A percentile compares a stretch with the other conserved stretches of the same genome.
Conservation (phyloP, 2,113 vertebrate genomes). For the Brienomyrus brachyistius region DNA sequence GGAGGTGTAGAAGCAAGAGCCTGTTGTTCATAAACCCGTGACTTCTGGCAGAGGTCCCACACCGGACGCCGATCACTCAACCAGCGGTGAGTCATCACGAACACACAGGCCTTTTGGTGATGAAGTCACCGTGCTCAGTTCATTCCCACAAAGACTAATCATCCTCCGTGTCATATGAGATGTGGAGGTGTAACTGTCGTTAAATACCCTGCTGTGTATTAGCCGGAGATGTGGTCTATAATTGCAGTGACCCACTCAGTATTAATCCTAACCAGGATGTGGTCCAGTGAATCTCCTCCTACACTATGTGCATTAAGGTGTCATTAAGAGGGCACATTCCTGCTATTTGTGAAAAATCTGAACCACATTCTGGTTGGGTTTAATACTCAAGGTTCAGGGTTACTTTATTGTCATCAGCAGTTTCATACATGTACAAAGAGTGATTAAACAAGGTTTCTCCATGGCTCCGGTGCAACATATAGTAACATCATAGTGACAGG, state of each 20-base stretch:
- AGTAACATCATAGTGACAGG: no score
- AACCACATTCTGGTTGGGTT: not conserved
- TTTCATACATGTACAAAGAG: no score
- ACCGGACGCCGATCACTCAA: not conserved
- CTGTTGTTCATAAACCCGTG: not conserved
- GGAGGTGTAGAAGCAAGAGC: not conserved
- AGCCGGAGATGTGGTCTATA: not conserved
- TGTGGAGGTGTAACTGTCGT: not conserved
- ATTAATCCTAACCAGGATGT: not conserved
- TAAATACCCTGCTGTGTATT: not conserved
- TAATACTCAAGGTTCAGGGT: no score
- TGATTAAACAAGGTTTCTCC: no score
- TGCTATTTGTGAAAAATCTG: no score
- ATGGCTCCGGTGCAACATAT: no score
- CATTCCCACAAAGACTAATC: not conserved
- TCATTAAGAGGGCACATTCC: not conserved
- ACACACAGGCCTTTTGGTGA: not conserved
- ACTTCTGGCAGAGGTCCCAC: not conserved
- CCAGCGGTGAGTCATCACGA: not conserved
- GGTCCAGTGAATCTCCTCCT: not conserved
- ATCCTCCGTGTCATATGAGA: not conserved
- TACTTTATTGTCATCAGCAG: no score
- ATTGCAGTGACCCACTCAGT: not conserved
- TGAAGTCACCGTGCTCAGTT: not conserved
- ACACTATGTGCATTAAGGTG: not conserved